Conservation (phyloP, 92 coral and sea anemone species). For the Siderastrea siderea region DNA sequence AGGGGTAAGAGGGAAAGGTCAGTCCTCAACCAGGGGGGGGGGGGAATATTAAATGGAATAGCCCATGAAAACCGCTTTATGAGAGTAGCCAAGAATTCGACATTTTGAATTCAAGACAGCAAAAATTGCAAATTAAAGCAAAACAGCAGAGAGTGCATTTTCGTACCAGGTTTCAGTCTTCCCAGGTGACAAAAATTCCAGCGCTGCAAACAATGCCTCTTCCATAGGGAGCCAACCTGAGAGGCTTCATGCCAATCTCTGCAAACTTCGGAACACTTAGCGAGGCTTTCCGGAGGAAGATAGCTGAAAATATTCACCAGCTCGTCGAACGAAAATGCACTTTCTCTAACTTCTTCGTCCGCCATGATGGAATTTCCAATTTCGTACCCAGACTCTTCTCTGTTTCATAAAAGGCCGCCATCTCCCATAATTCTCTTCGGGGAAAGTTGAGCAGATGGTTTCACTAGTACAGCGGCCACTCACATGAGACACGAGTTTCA, state of each 20-base stretch:
- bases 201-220: slow-evolving; percentile 81
- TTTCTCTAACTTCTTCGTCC: slow-evolving; percentile 45
- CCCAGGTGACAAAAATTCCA: slow-evolving; percentile 89
- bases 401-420: neutral
- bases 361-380: slow-evolving; percentile 51
- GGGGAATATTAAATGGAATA: too few relatives aligned
- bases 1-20: too few relatives aligned
- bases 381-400: neutral
- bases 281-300: slow-evolving; percentile 74
- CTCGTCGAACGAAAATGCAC: slow-evolving; percentile 71
- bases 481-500: slow-evolving; percentile 19
- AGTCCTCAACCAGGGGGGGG: too few relatives aligned
- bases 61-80: too few relatives aligned
- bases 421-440: slow-evolving; percentile 54
- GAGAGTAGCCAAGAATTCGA: too few relatives aligned
- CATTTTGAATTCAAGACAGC: too few relatives aligned
- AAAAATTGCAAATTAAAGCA: too few relatives aligned
- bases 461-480: slow-evolving; percentile 57
- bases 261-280: slow-evolving; percentile 80
- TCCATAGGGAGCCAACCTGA: slow-evolving; percentile 83
- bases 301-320: slow-evolving; percentile 80
- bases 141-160: too few relatives aligned
- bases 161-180: slow-evolving; percentile 74
- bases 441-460: neutral
- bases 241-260: slow-evolving; percentile 86